A percentile compares a stretch with the other conserved stretches of the same genome.
Evolutionary conservation across 2,113 vertebrate genomes (phyloP).

Genomic region (Nicator chloris): DNA sequence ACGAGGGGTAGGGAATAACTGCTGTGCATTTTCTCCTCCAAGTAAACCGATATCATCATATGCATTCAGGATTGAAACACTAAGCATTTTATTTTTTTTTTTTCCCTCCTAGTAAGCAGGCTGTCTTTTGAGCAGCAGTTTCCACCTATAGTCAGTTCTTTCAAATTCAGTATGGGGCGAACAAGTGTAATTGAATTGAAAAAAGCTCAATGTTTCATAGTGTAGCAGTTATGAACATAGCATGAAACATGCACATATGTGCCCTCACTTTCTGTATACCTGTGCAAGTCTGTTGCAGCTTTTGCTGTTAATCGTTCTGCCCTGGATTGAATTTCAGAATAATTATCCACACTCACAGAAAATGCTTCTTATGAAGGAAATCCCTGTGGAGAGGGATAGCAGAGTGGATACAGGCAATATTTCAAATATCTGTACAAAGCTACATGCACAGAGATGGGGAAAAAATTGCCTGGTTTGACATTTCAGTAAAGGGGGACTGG

Average conservation of each 20-base stretch:
- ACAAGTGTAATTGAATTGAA: neutral
- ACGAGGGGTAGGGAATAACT: neutral
- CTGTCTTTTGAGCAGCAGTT: neutral
- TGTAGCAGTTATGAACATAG: neutral
- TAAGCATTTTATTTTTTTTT: neutral
- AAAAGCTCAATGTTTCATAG: neutral
- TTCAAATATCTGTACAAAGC: neutral
- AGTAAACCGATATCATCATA: neutral
- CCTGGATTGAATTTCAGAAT: neutral
- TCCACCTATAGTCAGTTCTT: neutral
- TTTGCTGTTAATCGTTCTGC: neutral
- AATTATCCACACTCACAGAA: neutral
- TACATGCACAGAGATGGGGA: neutral
- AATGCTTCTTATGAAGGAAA: neutral
- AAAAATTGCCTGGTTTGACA: slow-evolving; percentile 22
- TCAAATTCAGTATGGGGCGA: neutral
- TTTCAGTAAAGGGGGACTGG: neutral
- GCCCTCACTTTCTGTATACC: neutral
- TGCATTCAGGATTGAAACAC: neutral
- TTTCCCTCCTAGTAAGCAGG: neutral
- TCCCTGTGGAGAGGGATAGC: neutral
- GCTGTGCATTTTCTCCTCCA: neutral
- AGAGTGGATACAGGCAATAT: neutral
- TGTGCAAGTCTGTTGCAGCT: neutral
- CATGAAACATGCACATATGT: neutral